These are phyloP conservation scores for Phyllostomus hastatus DNA, from an alignment of 2,113 vertebrate species.

Conservation along the genomic window DNA sequence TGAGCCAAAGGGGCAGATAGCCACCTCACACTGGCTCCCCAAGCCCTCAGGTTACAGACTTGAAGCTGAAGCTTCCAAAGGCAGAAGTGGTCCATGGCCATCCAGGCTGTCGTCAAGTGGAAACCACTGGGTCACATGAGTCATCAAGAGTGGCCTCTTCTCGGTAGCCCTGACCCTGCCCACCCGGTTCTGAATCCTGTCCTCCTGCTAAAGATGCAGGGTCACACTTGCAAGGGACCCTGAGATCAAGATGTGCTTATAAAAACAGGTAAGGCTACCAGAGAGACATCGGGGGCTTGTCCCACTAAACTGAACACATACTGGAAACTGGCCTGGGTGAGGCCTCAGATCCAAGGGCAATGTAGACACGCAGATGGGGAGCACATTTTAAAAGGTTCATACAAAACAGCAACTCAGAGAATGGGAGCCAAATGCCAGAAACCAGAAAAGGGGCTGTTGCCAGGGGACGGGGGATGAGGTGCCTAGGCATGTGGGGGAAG, in stretches of 20 bases:
- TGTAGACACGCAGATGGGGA: background rate
- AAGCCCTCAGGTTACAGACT: rapidly evolving
- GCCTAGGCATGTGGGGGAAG: background rate
- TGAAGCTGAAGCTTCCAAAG: background rate
- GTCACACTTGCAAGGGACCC: background rate
- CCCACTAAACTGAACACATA: background rate
- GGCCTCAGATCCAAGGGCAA: background rate
- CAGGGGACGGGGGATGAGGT: background rate
- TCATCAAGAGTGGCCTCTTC: background rate
- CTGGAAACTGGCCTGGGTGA: background rate
- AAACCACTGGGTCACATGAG: background rate
- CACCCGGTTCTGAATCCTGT: background rate
- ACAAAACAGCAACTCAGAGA: background rate
- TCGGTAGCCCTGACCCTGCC: background rate
- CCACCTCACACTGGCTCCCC: rapidly evolving
- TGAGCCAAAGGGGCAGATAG: rapidly evolving
- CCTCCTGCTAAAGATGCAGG: background rate
- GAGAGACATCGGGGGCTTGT: background rate
- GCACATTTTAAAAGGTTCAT: background rate
- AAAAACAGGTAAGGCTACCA: background rate
- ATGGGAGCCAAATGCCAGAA: background rate
- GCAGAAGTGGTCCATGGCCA: rapidly evolving
- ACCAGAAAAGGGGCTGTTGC: background rate
- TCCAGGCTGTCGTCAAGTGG: background rate
- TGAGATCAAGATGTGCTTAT: background rate